Conservation (phyloP, 1,140 invertebrate genomes). For the Drosophila navojoa region DNA sequence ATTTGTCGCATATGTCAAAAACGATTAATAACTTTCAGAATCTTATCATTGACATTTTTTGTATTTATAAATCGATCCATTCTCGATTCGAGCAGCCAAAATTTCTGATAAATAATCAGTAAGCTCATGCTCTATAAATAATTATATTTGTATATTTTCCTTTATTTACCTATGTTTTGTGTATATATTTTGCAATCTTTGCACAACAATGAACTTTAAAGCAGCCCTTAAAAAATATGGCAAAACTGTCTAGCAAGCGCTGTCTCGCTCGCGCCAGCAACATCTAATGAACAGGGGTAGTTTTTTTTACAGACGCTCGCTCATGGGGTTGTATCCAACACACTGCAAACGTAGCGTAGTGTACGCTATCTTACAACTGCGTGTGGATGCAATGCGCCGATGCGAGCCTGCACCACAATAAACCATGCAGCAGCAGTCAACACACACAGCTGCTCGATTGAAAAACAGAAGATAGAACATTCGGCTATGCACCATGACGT, state of each 20-base stretch:
- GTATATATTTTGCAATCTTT: too few relatives aligned
- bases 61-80: too few relatives aligned
- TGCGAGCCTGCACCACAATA: slow-evolving; percentile 9
- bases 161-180: too few relatives aligned
- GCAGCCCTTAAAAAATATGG: slow-evolving; percentile 41
- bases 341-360: slow-evolving; percentile 36
- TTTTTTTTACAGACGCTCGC: slow-evolving; percentile 19
- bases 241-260: background rate
- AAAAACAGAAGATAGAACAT: background rate
- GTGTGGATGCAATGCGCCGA: slow-evolving; percentile 45
- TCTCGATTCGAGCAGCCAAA: too few relatives aligned
- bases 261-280: slow-evolving; percentile 47
- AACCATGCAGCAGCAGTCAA: background rate
- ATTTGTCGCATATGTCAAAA: too few relatives aligned
- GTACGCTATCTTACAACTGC: slow-evolving; percentile 50
- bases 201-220: slow-evolving; percentile 67
- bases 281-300: slow-evolving; percentile 37
- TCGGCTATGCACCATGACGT: background rate
- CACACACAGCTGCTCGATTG: slow-evolving; percentile 33
- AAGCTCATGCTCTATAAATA: too few relatives aligned
- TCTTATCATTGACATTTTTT: too few relatives aligned
- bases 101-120: too few relatives aligned
- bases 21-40: too few relatives aligned
- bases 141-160: too few relatives aligned
- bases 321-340: slow-evolving; percentile 14